A percentile compares a stretch with the other conserved stretches of the same genome.
Evolutionary conservation across 2,888 invertebrate species (phyloP).

Genomic region (Mythimna lalbum): DNA sequence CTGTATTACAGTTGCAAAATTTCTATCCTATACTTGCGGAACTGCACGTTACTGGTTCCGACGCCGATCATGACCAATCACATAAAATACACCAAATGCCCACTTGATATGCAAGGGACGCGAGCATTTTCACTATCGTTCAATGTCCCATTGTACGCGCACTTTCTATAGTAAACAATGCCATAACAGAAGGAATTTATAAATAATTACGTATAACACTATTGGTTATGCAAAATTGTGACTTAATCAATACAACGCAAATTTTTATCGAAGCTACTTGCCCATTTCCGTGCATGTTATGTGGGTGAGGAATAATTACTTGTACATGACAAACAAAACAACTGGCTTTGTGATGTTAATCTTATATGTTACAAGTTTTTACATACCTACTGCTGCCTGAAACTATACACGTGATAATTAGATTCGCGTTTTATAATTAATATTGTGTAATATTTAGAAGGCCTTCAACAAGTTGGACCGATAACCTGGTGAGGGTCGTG

Average conservation of each 20-base stretch:
- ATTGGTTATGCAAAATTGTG: conserved; percentile 62
- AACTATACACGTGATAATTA: conserved; percentile 19
- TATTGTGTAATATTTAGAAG: conserved; percentile 9
- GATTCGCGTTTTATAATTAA: conserved; percentile 20
- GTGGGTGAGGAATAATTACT: conserved; percentile 58
- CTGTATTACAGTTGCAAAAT: conserved; percentile 48
- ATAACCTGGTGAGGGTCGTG: too few relatives aligned
- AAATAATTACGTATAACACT: conserved; percentile 70
- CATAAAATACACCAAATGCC: conserved; percentile 69
- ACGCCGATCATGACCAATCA: conserved; percentile 64
- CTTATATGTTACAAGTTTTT: conserved; percentile 5
- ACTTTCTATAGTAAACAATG: conserved; percentile 86
- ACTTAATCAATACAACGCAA: conserved; percentile 63
- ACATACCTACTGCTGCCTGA: neutral
- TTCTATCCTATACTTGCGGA: conserved; percentile 55
- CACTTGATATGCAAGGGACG: conserved; percentile 79
- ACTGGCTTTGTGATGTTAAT: conserved; percentile 38
- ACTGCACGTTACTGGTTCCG: conserved; percentile 56
- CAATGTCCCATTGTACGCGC: conserved; percentile 82
- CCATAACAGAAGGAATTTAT: conserved; percentile 72
- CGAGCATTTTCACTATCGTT: conserved; percentile 87
- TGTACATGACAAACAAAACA: conserved; percentile 56
- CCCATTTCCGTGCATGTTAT: conserved; percentile 48
- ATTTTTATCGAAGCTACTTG: conserved; percentile 41
- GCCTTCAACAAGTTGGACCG: too few relatives aligned